Evolutionary conservation across 2,797 vertebrate species (phyloP), one percentile per base, ranked within the genome.

Genomic region (Sibirionetta formosa): DNA sequence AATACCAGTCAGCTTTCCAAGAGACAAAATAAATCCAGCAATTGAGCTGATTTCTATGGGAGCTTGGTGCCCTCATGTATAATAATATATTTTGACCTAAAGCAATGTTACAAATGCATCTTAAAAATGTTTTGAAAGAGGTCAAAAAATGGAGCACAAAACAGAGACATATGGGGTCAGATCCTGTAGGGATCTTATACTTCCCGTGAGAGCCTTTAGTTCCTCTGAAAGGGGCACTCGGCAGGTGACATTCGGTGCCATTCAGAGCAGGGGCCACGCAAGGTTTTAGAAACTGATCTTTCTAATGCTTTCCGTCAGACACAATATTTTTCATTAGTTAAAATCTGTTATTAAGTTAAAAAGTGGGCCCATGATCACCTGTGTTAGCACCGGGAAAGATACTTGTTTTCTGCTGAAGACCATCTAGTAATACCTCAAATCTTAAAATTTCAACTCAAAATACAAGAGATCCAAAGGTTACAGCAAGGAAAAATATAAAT

Each of bases 1-100:
- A 97, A 94, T 82, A 58, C 64, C 75, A 92, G 77, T 95, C 91
- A 94, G 88, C 89, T 96, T 94, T 96, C 69, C 40, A 88, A 94
- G 79, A 93, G 71, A 78, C 72, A 93, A 94, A 87, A 86, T 93
- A 92, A 95, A 94, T 95, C 83, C 87, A 95, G 87, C 76, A 85
- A n/a, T 58, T 71, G 48, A 95, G 57, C 48, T 90, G 77, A 96
- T 96, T 97, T 96, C 79, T 86, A 94, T 87, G 64, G 51, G 60
- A 95, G 58, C 91, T 89, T 81, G 85, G 12, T 92, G 20, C 56
- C 83, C 68, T 89, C 36, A 64, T 93, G 89, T 70, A 81, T 86
- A 82, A 88, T 89, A 71, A 96, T 57, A 60, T 66, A 66, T 86
- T 94, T 90, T 93, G 88, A 96, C 90, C 80, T 82, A 79, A 91